These are phyloP conservation scores for Harpagifer antarcticus DNA, from an alignment of 2,797 vertebrate species.

Conservation along the genomic window DNA sequence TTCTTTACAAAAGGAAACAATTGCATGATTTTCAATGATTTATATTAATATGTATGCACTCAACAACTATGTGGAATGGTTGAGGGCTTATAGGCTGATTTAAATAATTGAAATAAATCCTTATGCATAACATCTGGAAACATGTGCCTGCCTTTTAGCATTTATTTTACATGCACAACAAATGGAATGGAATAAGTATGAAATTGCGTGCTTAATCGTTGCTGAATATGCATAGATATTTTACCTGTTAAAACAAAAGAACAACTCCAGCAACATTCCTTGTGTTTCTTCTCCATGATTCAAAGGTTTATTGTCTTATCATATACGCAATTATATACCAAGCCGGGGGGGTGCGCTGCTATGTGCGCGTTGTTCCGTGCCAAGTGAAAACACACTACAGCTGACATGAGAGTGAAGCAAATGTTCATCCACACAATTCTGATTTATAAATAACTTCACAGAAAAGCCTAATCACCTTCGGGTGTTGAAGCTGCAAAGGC, in stretches of 20 bases:
- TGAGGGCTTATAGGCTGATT: background rate
- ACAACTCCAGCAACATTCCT: background rate
- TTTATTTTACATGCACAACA: no score
- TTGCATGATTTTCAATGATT: background rate
- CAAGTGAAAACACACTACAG: conserved; percentile 1
- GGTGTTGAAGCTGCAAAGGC: conserved; percentile 12
- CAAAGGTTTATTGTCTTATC: no score
- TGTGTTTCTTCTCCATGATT: background rate
- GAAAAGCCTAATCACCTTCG: conserved; percentile 52
- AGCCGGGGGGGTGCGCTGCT: background rate
- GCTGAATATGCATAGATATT: background rate
- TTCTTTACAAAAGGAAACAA: background rate
- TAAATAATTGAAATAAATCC: background rate
- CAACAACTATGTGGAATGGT: background rate
- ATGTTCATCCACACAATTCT: conserved; percentile 29
- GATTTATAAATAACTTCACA: conserved; percentile 54
- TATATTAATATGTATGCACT: background rate
- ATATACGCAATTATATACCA: background rate
- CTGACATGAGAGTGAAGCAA: conserved; percentile 13
- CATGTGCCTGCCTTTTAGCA: background rate
- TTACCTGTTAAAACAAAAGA: background rate
- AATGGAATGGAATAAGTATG: no score
- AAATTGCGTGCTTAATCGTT: no score
- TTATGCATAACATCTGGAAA: background rate
- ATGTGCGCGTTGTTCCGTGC: background rate